phyloP scores from a whole-genome alignment of 2,888 invertebrate species.

The Nomada fabriciana region DNA sequence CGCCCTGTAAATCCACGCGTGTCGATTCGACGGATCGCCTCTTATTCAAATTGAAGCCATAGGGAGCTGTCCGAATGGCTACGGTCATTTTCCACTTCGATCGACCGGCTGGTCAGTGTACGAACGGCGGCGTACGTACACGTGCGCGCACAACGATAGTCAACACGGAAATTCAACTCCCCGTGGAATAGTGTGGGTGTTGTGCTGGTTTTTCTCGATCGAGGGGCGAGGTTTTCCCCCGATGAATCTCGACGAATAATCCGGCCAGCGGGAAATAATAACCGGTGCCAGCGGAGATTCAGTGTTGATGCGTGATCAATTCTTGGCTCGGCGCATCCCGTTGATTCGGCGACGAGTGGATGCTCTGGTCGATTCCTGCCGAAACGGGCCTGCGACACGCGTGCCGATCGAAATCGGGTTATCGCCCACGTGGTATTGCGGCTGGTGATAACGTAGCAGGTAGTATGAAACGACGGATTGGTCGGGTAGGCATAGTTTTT shows the following conservation, averaged over 20 bases:
- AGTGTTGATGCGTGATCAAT: constrained; percentile 48
- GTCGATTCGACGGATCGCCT: constrained; percentile 34
- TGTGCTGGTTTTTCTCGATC: constrained; percentile 43
- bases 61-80: constrained; percentile 41
- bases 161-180: too few species aligned
- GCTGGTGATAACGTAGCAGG: background rate
- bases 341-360: constrained; percentile 60
- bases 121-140: constrained; percentile 20
- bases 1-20: constrained; percentile 23
- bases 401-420: constrained; percentile 3
- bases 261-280: constrained; percentile 26
- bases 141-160: background rate
- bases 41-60: constrained; percentile 66
- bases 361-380: constrained; percentile 26
- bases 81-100: constrained; percentile 67
- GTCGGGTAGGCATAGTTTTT: background rate
- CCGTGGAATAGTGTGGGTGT: background rate
- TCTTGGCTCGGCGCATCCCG: constrained; percentile 50
- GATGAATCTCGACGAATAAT: constrained; percentile 49
- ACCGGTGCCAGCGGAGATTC: constrained; percentile 32
- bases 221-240: constrained; percentile 45
- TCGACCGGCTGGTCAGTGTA: constrained; percentile 64
- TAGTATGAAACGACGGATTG: background rate
- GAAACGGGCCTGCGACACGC: constrained; percentile 28
- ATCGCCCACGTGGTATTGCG: constrained; percentile 11